Base-by-base conservation (phyloP, 2,113 vertebrate genomes). In the Equus przewalskii region DNA sequence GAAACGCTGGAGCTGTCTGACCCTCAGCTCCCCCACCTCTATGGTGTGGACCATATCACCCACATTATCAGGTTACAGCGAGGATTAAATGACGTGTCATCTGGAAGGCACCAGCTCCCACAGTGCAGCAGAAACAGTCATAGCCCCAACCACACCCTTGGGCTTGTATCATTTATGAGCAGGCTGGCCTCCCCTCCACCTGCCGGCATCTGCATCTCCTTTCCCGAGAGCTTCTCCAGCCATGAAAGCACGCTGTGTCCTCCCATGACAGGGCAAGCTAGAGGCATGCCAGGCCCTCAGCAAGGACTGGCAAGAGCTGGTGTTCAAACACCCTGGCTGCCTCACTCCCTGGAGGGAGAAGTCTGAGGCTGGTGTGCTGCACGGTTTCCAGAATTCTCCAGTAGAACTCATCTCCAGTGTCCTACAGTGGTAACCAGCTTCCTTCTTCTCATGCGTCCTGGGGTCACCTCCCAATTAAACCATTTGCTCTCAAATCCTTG, bases 231-330 rank as follows among this genome's bases (percentile, higher is more conserved):
- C 15, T 1, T 28, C 64, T 60, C 21, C 33, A 19, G 79, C 73
- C 5, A 0, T 7, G 33, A 46, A 54, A 19, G 8, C 26, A 19
- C 21, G 1, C 10, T 10, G 73, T 3, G 2, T 12, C n/a, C 16
- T 81, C 58, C 56, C 11, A 18, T 0, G 2, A 62, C 33, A 6
- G 44, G 89, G 89, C 88, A 78, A 78, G 76, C 56, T n/a, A 7
- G 8, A 58, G 75, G 26, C 44, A 9, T 18, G 15, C 11, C 28
- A 14, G 7, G 0, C 8, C 69, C 56, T 97, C 36, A 15, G 4
- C n/a, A 28, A 12, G 1, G 58, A 6, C 22, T 3, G 44, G 3
- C 3, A 5, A 22, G 62, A 49, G 54, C 70, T 41, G 49, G 49
- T 2, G 24, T 21, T 22, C 44, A 49, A 36, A 46, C 9, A 24